phyloP scores from a whole-genome alignment of 2,888 invertebrate genomes.

The Argyresthia albistria region DNA sequence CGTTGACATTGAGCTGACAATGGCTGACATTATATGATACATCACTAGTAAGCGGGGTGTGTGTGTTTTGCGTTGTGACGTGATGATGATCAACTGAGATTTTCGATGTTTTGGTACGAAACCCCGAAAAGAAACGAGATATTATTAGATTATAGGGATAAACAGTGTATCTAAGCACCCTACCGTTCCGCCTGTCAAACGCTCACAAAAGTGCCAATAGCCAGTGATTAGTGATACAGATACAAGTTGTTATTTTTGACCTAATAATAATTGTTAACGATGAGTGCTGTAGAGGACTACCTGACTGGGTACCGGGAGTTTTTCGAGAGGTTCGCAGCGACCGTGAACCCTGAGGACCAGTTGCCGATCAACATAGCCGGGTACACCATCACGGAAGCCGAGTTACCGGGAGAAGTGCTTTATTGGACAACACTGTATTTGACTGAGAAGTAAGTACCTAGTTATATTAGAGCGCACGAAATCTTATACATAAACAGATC shows the following conservation, averaged over 20 bases:
- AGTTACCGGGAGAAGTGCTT: slow-evolving; percentile 81
- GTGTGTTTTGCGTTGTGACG: slow-evolving; percentile 1
- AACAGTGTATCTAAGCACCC: background rate
- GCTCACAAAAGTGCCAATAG: background rate
- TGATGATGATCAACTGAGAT: slow-evolving; percentile 1
- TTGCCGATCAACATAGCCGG: slow-evolving; percentile 80
- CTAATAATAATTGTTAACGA: slow-evolving; percentile 20
- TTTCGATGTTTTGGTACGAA: slow-evolving; percentile 3
- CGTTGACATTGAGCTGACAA: no score
- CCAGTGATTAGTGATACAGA: background rate
- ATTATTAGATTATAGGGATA: slow-evolving; percentile 1
- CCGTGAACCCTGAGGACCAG: slow-evolving; percentile 80
- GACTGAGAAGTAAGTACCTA: slow-evolving; percentile 78
- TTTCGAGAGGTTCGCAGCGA: slow-evolving; percentile 79
- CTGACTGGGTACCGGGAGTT: slow-evolving; percentile 79
- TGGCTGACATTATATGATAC: background rate
- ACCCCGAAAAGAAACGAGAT: background rate
- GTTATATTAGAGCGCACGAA: background rate
- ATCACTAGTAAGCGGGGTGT: slow-evolving; percentile 1
- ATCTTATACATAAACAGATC: no score
- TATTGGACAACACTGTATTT: slow-evolving; percentile 85
- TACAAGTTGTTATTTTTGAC: background rate
- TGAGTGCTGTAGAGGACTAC: slow-evolving; percentile 78
- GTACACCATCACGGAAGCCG: slow-evolving; percentile 77
- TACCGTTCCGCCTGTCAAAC: background rate